Evolutionary conservation across 2,888 invertebrate species (phyloP), one percentile per base, ranked within the genome.

Genomic region (Drosophila neoperkinsi): DNA sequence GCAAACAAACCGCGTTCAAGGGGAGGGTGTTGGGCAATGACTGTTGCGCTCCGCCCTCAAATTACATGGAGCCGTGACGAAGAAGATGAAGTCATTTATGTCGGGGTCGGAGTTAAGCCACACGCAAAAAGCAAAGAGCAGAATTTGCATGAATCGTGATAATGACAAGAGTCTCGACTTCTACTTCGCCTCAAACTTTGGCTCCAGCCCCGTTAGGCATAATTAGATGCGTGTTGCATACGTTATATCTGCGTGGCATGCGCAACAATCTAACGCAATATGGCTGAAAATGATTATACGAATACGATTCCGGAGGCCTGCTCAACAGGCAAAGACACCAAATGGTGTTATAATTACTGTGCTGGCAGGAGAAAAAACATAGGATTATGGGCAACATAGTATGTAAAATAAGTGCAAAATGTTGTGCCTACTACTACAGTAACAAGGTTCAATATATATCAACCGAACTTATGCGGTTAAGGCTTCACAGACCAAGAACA

Each of bases 161-260:
- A 79, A 75, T 71, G 71, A 67, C 80, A 68, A 67, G 76, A 76
- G 49, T 46, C 49, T 49, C 36, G 30, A n/a, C 55, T 46, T n/a
- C 59, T 30, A 50, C 76, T 56, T 31, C 30, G 34, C 38, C 66
- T 66, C 38, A 49, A 58, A 18, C 73, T 56, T 30, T 61, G 50
- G 55, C 64, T 74, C 6, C 50, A 5, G 38, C 55, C 57, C 61
- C 73, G 65, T 71, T 79, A 56, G 76, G 88, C 80, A 74, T 90
- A 85, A 90, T 88, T 88, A 85, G 78, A 74, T 79, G 90, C 84
- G 85, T 89, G 84, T 71, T 84, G 71, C 73, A 81, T 79, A 62
- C 72, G 71, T 71, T 71, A 56, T 69, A 71, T 88, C 85, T 88
- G 85, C 78, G 85, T 78, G 85, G 66, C 83, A 57, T 51, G 51